phyloP scores from a whole-genome alignment of 1,140 invertebrate genomes.

The Scaptomyza montana region DNA sequence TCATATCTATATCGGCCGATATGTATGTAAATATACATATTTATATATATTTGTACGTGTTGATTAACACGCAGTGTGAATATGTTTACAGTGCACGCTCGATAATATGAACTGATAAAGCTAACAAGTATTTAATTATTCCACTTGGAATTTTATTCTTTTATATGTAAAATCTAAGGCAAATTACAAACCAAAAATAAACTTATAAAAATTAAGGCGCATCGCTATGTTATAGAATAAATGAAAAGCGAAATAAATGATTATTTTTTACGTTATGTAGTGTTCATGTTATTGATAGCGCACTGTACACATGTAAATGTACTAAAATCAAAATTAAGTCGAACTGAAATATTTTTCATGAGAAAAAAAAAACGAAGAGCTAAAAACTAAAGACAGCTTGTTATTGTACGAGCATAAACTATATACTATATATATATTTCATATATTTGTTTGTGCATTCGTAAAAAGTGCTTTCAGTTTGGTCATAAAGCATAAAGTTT shows the following conservation, averaged over 20 bases:
- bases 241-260: too few species aligned
- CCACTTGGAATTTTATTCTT: too few species aligned
- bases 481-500: conserved; percentile 65
- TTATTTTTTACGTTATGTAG: too few species aligned
- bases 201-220: too few species aligned
- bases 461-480: conserved; percentile 64
- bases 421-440: background rate
- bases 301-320: background rate
- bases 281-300: too few species aligned
- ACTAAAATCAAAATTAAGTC: conserved; percentile 15
- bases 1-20: conserved; percentile 39
- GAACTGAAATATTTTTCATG: conserved; percentile 40
- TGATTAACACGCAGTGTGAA: conserved; percentile 58
- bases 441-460: conserved; percentile 7
- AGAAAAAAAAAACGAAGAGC: conserved; percentile 23
- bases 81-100: too few species aligned
- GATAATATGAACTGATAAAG: too few species aligned
- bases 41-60: conserved; percentile 26
- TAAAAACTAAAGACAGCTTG: conserved; percentile 39
- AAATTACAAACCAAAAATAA: too few species aligned
- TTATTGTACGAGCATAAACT: conserved; percentile 19
- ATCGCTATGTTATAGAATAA: too few species aligned
- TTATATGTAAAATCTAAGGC: too few species aligned
- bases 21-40: background rate
- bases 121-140: too few species aligned